Evolutionary conservation across 2,888 invertebrate species (phyloP).

Genomic region (Bhutanitis thaidina): DNA sequence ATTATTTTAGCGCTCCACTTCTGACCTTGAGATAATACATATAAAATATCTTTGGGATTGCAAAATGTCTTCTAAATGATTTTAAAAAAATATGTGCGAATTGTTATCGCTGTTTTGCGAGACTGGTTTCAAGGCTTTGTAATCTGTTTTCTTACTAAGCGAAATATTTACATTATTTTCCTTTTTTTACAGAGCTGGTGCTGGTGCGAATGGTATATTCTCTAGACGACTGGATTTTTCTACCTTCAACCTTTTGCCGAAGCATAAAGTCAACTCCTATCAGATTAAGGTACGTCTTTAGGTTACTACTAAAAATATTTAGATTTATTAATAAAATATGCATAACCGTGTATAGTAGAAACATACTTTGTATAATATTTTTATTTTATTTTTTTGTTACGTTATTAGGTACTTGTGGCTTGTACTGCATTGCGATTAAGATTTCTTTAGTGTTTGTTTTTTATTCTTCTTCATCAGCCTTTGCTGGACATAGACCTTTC

Average conservation of each 20-base stretch:
- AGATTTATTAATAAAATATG: too few relatives aligned
- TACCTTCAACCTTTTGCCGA: conserved; percentile 95
- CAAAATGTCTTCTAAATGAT: not conserved
- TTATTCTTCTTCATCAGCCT: too few relatives aligned
- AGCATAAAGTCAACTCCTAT: conserved; percentile 98
- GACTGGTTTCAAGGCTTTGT: not conserved
- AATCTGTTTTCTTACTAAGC: not conserved
- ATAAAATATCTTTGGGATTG: too few relatives aligned
- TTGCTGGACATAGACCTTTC: too few relatives aligned
- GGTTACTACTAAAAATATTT: not conserved
- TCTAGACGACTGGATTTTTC: conserved; percentile 95
- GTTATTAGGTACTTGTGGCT: too few relatives aligned
- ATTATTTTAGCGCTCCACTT: too few relatives aligned
- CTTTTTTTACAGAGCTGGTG: conserved; percentile 85
- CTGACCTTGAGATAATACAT: too few relatives aligned
- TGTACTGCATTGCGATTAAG: too few relatives aligned
- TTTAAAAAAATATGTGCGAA: not conserved
- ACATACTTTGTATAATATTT: too few relatives aligned
- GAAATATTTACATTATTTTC: not conserved
- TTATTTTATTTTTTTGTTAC: too few relatives aligned
- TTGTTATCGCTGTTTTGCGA: not conserved
- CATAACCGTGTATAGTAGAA: too few relatives aligned
- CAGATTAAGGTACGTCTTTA: conserved; percentile 94
- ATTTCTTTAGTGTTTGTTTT: too few relatives aligned
- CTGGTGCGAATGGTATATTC: conserved; percentile 95